Percentiles rank a stretch among this genome's conserved stretches.
Evolutionary conservation across 2,888 invertebrate species (phyloP).

Genomic region (Seira sanloemensis): DNA sequence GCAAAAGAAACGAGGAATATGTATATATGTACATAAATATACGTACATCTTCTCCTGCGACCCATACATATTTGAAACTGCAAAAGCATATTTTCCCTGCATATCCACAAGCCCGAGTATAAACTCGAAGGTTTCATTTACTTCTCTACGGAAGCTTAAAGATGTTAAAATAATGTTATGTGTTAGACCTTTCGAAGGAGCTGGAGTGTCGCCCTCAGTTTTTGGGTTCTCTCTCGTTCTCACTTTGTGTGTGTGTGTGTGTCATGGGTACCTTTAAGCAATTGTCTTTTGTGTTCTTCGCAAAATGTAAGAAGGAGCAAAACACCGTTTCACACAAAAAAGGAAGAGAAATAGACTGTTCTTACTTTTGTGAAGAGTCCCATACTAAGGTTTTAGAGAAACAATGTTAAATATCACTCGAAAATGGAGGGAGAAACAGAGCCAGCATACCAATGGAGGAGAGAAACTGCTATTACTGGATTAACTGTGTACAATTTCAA

Average conservation of each 20-base stretch:
- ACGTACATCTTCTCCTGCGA: too few relatives aligned
- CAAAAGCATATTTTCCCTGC: background rate
- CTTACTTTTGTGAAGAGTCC: background rate
- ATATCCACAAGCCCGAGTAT: background rate
- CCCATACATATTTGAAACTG: too few relatives aligned
- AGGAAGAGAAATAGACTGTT: background rate
- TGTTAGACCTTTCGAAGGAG: background rate
- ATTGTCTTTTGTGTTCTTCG: background rate
- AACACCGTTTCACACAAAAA: constrained; percentile 8
- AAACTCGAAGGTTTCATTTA: background rate
- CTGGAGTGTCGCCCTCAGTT: constrained; percentile 11
- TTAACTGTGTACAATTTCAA: background rate
- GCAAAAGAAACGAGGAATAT: constrained; percentile 17
- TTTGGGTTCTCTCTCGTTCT: background rate
- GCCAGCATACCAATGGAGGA: background rate
- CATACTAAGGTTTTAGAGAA: background rate
- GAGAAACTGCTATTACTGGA: constrained; percentile 5
- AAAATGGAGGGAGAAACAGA: background rate
- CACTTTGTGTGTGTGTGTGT: background rate
- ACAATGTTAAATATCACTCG: background rate
- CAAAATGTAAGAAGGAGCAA: too few relatives aligned
- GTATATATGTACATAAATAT: too few relatives aligned
- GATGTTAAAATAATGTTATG: constrained; percentile 9
- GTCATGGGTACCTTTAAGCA: background rate
- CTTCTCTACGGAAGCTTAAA: background rate